Percentiles rank a stretch among this genome's conserved stretches.
Conservation (phyloP, 2,797 vertebrate species). For the Sebastes trivittatus region DNA sequence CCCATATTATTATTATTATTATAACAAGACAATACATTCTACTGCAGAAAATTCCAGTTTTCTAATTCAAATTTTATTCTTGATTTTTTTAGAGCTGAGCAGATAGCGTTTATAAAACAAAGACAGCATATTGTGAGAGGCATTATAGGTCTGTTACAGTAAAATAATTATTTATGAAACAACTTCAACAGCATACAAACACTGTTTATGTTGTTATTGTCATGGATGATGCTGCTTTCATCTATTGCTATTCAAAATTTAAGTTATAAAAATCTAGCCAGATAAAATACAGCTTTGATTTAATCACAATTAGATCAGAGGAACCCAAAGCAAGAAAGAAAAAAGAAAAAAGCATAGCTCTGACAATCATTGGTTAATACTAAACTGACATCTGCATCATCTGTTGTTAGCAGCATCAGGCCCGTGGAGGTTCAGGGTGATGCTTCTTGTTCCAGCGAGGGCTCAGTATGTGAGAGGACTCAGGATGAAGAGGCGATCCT, state of each 20-base stretch:
- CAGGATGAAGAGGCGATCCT: constrained; percentile 97
- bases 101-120: constrained; percentile 13
- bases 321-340: not conserved
- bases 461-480: constrained; percentile 93
- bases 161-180: constrained; percentile 32
- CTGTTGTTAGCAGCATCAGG: not conserved
- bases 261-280: constrained; percentile 44
- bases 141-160: constrained; percentile 10
- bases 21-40: constrained; percentile 3
- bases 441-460: not conserved
- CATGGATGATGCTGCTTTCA: not conserved
- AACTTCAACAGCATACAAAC: constrained; percentile 6
- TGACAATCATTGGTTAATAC: not conserved
- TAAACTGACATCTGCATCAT: not conserved
- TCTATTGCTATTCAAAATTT: constrained; percentile 14
- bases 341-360: constrained; percentile 7
- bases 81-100: constrained; percentile 11
- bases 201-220: not conserved
- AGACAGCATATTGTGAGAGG: not conserved
- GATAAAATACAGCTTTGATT: constrained; percentile 52
- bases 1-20: not conserved
- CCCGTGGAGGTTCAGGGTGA: not conserved
- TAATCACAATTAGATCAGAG: constrained; percentile 4
- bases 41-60: constrained; percentile 17
- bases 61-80: not conserved